Evolutionary conservation across 2,888 invertebrate species (phyloP).

Genomic region (Dichetophora obliterata): DNA sequence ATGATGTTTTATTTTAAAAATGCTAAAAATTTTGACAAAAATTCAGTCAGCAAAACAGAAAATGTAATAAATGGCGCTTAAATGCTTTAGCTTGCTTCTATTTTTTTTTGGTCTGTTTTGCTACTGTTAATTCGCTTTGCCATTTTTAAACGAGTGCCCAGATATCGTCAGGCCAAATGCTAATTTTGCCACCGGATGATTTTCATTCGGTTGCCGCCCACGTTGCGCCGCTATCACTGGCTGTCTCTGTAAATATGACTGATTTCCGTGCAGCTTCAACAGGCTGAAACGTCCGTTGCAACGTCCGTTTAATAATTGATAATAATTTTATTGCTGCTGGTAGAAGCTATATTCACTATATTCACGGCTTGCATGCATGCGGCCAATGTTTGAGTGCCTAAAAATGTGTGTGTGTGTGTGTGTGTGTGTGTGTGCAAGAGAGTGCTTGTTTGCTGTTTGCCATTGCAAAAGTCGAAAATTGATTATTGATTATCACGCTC

Average conservation of each 20-base stretch:
- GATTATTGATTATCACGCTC: slow-evolving; percentile 51
- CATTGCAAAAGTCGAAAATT: slow-evolving; percentile 46
- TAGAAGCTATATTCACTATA: no score
- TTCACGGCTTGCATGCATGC: background rate
- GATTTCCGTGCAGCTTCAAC: background rate
- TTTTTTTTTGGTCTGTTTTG: background rate
- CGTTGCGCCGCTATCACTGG: background rate
- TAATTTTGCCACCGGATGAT: no score
- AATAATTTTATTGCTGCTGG: slow-evolving; percentile 41
- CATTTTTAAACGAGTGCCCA: no score
- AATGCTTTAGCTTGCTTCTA: background rate
- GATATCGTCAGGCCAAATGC: background rate
- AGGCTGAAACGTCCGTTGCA: background rate
- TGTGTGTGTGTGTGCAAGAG: background rate
- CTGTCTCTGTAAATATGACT: background rate
- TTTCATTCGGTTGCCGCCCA: background rate
- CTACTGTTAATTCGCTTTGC: background rate
- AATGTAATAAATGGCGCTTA: background rate
- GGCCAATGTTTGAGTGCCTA: background rate
- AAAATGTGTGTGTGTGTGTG: background rate
- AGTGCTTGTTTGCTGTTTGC: background rate
- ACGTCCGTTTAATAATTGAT: slow-evolving; percentile 49
- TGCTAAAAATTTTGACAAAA: no score
- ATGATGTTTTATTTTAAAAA: no score
- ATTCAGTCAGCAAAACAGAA: background rate